Conservation (phyloP, 2,797 vertebrate species). For the Hephaestus fuliginosus region DNA sequence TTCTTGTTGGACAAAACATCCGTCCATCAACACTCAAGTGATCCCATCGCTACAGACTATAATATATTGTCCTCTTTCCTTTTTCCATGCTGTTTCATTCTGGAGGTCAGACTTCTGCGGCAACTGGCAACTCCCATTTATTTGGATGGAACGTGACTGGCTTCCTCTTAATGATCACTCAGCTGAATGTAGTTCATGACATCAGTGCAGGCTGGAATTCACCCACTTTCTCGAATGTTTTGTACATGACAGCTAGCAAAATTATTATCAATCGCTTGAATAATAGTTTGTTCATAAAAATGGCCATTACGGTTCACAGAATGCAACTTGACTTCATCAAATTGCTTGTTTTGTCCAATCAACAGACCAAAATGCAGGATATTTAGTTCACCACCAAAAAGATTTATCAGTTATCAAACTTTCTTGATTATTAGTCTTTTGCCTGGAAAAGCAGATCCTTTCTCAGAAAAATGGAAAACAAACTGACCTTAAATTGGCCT, state of each 20-base stretch:
- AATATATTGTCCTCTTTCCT: conserved; percentile 22
- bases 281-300: neutral
- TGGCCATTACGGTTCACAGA: neutral
- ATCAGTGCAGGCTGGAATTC: conserved; percentile 10
- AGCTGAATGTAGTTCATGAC: conserved; percentile 15
- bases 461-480: neutral
- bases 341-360: neutral
- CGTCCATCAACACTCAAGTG: conserved; percentile 23
- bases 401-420: neutral
- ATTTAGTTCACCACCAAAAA: neutral
- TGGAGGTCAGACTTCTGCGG: neutral
- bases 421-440: neutral
- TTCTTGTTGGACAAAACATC: conserved; percentile 40
- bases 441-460: neutral
- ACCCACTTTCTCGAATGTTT: conserved; percentile 7
- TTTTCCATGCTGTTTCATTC: conserved; percentile 25
- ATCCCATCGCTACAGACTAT: conserved; percentile 12
- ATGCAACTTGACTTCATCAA: neutral
- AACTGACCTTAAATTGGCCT: neutral
- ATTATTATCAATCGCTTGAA: neutral
- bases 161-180: conserved; percentile 44
- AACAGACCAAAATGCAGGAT: neutral
- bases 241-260: too few relatives aligned
- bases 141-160: conserved; percentile 43
- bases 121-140: conserved; percentile 6